phyloP scores from a whole-genome alignment of 2,888 invertebrate genomes.

The Aphidoletes aphidimyza region DNA sequence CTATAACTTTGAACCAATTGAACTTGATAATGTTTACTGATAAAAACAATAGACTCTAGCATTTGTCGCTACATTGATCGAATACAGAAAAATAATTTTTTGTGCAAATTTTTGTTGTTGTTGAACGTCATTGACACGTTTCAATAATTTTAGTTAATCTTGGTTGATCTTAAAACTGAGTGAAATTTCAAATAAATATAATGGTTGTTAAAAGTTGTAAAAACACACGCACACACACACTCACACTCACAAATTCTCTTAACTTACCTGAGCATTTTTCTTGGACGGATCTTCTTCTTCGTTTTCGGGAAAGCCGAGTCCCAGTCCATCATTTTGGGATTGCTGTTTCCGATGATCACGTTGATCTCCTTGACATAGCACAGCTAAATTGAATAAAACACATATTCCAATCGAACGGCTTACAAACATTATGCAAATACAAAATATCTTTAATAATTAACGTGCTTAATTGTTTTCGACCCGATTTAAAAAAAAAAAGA shows the following conservation, averaged over 20 bases:
- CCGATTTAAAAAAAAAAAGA: too few relatives aligned
- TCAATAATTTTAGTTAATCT: too few relatives aligned
- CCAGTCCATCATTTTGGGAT: background rate
- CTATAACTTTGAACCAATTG: conserved; percentile 1
- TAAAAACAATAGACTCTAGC: conserved; percentile 2
- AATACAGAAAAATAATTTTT: background rate
- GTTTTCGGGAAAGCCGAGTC: conserved; percentile 61
- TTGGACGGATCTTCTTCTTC: conserved; percentile 61
- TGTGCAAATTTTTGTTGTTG: background rate
- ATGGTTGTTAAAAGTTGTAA: too few relatives aligned
- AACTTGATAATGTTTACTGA: conserved; percentile 40
- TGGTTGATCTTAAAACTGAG: too few relatives aligned
- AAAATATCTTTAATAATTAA: background rate
- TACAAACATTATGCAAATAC: background rate
- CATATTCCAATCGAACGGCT: background rate
- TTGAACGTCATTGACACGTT: background rate
- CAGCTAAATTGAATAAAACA: background rate
- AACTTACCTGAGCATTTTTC: conserved; percentile 62
- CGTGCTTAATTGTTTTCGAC: background rate
- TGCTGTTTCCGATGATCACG: background rate
- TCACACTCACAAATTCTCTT: too few relatives aligned
- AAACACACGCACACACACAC: too few relatives aligned
- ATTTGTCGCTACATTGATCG: too few relatives aligned
- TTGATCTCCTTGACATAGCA: conserved; percentile 21
- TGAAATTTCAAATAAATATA: too few relatives aligned